A percentile compares a stretch with the other conserved stretches of the same genome.
These are phyloP conservation scores for Myripristis jacobus DNA, from an alignment of 2,797 vertebrate species.

Conservation along the genomic window DNA sequence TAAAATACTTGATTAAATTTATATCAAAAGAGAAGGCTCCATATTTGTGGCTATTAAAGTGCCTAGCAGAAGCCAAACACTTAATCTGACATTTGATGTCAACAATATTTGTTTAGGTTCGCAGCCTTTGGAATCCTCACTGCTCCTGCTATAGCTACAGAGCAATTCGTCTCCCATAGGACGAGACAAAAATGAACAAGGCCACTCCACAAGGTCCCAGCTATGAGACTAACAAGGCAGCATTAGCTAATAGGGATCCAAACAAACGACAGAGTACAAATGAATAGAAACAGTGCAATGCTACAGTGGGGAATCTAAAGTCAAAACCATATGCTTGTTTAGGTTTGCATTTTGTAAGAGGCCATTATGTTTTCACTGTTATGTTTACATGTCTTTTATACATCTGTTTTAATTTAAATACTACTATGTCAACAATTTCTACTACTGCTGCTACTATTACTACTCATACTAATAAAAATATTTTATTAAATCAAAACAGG, in stretches of 20 bases:
- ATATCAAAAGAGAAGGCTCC: background rate
- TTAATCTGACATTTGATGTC: background rate
- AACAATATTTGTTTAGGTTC: background rate
- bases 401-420: too few species aligned
- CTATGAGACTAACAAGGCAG: slow-evolving; percentile 46
- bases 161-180: slow-evolving; percentile 40
- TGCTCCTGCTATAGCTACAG: slow-evolving; percentile 13
- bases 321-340: slow-evolving; percentile 21
- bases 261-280: slow-evolving; percentile 51
- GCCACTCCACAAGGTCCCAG: slow-evolving; percentile 39
- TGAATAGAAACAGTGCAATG: slow-evolving; percentile 24
- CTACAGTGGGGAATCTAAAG: slow-evolving; percentile 13
- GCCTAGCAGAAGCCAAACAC: slow-evolving; percentile 22
- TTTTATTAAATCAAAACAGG: background rate
- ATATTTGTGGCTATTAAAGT: slow-evolving; percentile 12
- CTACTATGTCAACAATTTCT: too few species aligned
- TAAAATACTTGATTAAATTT: slow-evolving; percentile 5
- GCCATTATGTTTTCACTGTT: slow-evolving; percentile 5
- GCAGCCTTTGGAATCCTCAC: slow-evolving; percentile 1
- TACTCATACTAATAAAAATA: too few species aligned
- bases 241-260: slow-evolving; percentile 62
- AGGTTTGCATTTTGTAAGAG: background rate
- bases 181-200: slow-evolving; percentile 42
- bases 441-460: too few species aligned
- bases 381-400: background rate